phyloP scores from a whole-genome alignment of 2,113 vertebrate genomes.

The Tapirus terrestris region DNA sequence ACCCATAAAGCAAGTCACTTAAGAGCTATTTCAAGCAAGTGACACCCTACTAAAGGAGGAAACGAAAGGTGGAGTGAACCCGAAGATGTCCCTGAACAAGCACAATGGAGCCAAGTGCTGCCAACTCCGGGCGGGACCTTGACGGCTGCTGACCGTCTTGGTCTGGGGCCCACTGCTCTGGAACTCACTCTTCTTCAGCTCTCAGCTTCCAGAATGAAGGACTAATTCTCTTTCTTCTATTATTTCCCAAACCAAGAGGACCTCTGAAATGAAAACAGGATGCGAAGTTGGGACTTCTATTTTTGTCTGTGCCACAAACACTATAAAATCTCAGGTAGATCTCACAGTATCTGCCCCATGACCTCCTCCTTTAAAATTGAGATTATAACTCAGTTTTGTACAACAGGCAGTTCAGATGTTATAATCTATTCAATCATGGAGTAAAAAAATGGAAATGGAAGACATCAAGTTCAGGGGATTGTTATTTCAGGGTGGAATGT shows the following conservation, averaged over 20 bases:
- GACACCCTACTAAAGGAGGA: background rate
- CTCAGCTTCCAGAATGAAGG: conserved; percentile 25
- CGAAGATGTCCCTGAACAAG: background rate
- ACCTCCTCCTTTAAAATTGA: background rate
- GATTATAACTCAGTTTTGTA: conserved; percentile 6
- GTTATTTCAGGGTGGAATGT: background rate
- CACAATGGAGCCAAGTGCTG: background rate
- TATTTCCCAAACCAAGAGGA: background rate
- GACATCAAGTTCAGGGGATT: background rate
- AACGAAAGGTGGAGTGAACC: background rate
- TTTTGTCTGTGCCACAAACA: conserved; percentile 9
- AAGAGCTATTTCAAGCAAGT: background rate
- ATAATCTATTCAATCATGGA: background rate
- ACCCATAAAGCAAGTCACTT: background rate
- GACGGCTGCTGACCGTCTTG: background rate
- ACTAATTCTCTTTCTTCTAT: conserved; percentile 22
- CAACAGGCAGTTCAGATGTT: background rate
- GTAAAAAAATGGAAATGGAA: conserved; percentile 19
- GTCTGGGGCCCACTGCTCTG: background rate
- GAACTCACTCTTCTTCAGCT: background rate
- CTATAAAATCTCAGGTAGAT: background rate
- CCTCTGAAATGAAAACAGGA: conserved; percentile 15
- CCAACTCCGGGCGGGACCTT: background rate
- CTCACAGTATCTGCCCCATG: background rate
- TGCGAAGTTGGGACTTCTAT: background rate